Evolutionary conservation across 2,888 invertebrate genomes (phyloP), one percentile per base, ranked within the genome.

Genomic region (Spisula solida): DNA sequence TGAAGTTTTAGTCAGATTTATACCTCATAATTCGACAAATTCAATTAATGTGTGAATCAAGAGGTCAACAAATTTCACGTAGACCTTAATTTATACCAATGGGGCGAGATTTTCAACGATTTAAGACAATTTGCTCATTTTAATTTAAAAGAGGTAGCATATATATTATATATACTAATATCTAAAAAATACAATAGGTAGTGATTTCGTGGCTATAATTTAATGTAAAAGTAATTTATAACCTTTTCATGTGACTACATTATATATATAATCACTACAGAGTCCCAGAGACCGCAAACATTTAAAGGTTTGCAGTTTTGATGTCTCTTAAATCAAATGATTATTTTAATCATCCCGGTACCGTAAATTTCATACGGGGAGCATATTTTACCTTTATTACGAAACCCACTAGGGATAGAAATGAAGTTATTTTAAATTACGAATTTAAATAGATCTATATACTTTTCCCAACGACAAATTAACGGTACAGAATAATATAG

Each of bases 1-100:
- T 82, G 91, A 91, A 90, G 91, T 88, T 91, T 91, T 88, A 81
- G 80, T 87, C 91, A 66, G 90, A 91, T 91, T 92, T 90, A 88
- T 92, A 91, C 91, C 91, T 88, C 88, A 84, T 90, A 88, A 89
- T 83, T 81, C 85, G 88, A 87, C 89, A 91, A 92, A 92, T 91
- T 90, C 87, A 75, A 92, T 92, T 88, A 86, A 82, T 85, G 86
- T 88, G 87, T 87, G 89, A 89, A 90, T 89, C 90, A 91, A 78
- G 83, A 83, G 89, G 90, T 92, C 88, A 89, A 87, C 60, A 88
- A 87, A 87, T 84, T 41, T 34, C 31, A 31, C 34, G 75, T 51
- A 75, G 75, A 75, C 83, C 29, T 29, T 83, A 83, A 83, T 83
- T 83, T 34, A 51, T 75, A 83, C 47, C 48, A 83, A 83, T 83